Conservation (phyloP, 2,113 vertebrate genomes). For the Falco punctatus region DNA sequence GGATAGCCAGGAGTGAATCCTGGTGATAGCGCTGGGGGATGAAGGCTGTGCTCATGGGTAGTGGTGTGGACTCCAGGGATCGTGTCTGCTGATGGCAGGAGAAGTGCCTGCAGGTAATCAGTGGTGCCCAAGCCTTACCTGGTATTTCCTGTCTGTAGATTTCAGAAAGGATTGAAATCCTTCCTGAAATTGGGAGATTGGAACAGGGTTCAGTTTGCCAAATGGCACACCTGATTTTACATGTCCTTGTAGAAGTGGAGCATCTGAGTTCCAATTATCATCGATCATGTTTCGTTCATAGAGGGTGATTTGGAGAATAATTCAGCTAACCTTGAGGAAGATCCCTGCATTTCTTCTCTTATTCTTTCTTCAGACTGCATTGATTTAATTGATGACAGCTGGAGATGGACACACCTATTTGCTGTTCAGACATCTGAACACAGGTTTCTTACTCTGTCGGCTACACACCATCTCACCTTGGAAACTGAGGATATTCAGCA, state of each 20-base stretch:
- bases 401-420: neutral
- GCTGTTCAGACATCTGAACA: neutral
- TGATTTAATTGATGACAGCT: neutral
- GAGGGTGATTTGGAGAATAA: neutral
- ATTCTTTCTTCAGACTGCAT: neutral
- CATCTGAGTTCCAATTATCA: neutral
- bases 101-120: neutral
- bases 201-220: neutral
- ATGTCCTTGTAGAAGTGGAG: rapidly evolving
- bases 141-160: neutral
- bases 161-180: neutral
- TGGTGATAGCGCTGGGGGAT: neutral
- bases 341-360: neutral
- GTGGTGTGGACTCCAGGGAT: rapidly evolving
- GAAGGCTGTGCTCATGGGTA: neutral
- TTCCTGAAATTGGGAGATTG: too few relatives aligned
- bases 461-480: neutral
- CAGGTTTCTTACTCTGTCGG: neutral
- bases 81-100: neutral
- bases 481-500: neutral
- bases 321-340: neutral
- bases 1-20: neutral
- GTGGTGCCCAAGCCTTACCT: neutral
- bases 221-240: neutral
- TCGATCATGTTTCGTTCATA: neutral